phyloP scores from a whole-genome alignment of 2,888 invertebrate species.

The Aphidoletes aphidimyza region DNA sequence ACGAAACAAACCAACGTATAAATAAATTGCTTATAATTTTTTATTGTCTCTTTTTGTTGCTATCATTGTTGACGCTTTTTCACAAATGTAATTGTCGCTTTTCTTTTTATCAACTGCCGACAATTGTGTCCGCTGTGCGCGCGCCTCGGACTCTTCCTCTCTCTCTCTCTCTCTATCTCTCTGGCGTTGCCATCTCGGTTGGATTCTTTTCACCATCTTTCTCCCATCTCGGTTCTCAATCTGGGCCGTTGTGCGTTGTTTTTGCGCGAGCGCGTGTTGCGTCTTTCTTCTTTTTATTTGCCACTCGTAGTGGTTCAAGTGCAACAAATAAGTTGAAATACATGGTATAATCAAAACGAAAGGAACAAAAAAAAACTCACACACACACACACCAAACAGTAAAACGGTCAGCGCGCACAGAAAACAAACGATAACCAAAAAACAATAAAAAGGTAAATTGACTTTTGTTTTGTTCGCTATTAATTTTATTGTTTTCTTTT shows the following conservation, averaged over 20 bases:
- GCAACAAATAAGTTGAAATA: conserved; percentile 34
- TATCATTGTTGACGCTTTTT: conserved; percentile 42
- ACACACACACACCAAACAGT: conserved; percentile 50
- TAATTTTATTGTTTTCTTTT: conserved; percentile 36
- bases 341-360: conserved; percentile 48
- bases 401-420: conserved; percentile 22
- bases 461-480: conserved; percentile 48
- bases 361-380: no score
- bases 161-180: background rate
- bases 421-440: conserved; percentile 47
- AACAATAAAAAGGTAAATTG: conserved; percentile 48
- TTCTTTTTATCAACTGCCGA: conserved; percentile 51
- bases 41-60: conserved; percentile 45
- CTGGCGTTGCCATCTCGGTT: no score
- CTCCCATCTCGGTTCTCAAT: background rate
- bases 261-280: no score
- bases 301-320: background rate
- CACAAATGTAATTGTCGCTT: conserved; percentile 51
- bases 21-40: conserved; percentile 49
- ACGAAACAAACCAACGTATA: background rate
- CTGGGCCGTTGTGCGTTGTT: background rate
- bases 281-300: background rate
- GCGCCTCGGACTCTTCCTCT: background rate
- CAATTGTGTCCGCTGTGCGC: background rate
- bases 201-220: background rate